Base-by-base conservation (phyloP, 1,140 invertebrate species). In the Saccostrea echinata region DNA sequence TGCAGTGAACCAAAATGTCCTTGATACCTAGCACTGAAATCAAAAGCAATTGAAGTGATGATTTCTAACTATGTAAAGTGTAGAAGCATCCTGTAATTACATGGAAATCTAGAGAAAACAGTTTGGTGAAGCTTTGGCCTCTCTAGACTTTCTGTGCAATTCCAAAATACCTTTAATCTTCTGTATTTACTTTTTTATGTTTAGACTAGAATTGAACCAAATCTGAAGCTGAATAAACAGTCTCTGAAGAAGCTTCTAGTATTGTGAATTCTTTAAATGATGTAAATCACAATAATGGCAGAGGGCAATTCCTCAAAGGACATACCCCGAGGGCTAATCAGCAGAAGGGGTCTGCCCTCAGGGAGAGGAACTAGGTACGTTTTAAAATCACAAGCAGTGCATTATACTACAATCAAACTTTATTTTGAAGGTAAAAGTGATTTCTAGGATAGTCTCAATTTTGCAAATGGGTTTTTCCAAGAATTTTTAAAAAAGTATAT, bases 241-340 rank as follows among this genome's bases (percentile, higher is more conserved):
- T 0, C 18, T 61, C n/a, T 61, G 55, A 61, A 61, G 4, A 16
- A 18, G 16, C 16, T 16, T 13, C n/a, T 6, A 18, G 4, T n/a
- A 61, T 61, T 21, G 1, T 43, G 6, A 43, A 61, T 61, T 61
- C 55, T 61, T 18, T 18, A 18, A 43, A 61, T 61, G 55, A 6
- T 61, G n/a, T 61, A 61, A 61, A 61, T 61, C 16, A 61, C 18
- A 61, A 61, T 3, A n/a, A 89, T 90, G 88, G 88, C 88, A 24
- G 84, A 88, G 35, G 89, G 88, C 30, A 87, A 68, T 64, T 68
- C 84, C 27, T 83, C 85, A 8, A 90, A 90, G 76, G 91, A 92
- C 83, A 89, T 94, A 18, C 92, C 93, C 3, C 68, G 92, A 57
- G 93, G 93, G 12, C 81, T 94, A 51, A 92, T 94, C 64, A 92